These are phyloP conservation scores for Heterodera schachtii DNA, from an alignment of 1,140 invertebrate species.

Conservation along the genomic window DNA sequence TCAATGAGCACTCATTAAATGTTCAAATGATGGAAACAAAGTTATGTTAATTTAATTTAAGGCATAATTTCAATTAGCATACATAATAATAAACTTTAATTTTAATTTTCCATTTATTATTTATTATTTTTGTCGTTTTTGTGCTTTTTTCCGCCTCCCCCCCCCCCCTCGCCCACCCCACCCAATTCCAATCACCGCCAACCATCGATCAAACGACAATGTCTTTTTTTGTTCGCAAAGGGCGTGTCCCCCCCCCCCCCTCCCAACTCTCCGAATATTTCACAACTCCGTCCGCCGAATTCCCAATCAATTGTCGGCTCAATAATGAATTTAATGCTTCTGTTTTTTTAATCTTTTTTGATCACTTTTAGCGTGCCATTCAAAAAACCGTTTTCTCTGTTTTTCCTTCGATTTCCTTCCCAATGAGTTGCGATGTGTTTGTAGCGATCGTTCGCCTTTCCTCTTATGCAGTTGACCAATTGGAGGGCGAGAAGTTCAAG, in stretches of 20 bases:
- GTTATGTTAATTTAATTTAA: no score
- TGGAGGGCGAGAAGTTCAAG: slow-evolving; percentile 15
- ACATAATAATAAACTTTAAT: no score
- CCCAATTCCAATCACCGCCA: neutral
- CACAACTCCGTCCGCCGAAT: neutral
- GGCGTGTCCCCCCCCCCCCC: slow-evolving; percentile 3
- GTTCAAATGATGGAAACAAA: no score
- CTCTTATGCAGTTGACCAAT: slow-evolving; percentile 1
- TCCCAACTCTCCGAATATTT: neutral
- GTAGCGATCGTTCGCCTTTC: slow-evolving; percentile 17
- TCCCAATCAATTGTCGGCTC: neutral
- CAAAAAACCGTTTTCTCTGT: neutral
- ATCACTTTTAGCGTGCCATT: neutral
- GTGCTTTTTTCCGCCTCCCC: neutral
- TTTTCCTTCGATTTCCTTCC: neutral
- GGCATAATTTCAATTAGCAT: no score
- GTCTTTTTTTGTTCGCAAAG: neutral
- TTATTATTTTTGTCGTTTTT: neutral
- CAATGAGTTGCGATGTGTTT: slow-evolving; percentile 2
- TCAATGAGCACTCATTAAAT: no score
- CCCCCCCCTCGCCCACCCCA: neutral
- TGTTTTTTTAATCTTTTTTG: neutral
- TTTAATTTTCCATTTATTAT: slow-evolving; percentile 3
- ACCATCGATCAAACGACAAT: neutral
- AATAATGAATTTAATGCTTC: no score